phyloP scores from a whole-genome alignment of 2,888 invertebrate species.

The Fragum whitleyi region DNA sequence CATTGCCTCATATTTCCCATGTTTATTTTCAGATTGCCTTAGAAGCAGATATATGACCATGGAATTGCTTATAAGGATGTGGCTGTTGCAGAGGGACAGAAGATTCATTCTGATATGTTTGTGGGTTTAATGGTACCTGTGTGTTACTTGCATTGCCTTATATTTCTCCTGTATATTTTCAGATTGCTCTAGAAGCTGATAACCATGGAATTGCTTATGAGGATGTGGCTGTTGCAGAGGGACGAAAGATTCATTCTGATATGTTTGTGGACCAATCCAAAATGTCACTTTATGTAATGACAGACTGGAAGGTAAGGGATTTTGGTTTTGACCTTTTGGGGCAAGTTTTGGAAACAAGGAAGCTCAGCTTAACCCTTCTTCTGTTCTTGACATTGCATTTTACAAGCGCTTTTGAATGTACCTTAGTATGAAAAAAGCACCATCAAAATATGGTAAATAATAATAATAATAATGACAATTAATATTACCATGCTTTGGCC shows the following conservation, averaged over 20 bases:
- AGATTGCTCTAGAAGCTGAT: conserved; percentile 96
- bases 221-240: conserved; percentile 93
- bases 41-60: conserved; percentile 90
- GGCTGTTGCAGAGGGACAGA: conserved; percentile 92
- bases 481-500: too few relatives aligned
- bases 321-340: not conserved
- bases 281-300: conserved; percentile 97
- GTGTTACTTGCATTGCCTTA: too few relatives aligned
- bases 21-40: conserved; percentile 91
- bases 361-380: too few relatives aligned
- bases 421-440: too few relatives aligned
- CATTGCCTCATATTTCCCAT: not conserved
- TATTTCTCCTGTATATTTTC: conserved; percentile 78
- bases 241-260: conserved; percentile 94
- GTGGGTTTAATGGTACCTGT: too few relatives aligned
- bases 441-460: too few relatives aligned
- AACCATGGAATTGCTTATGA: conserved; percentile 93
- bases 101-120: conserved; percentile 91
- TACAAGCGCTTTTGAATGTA: too few relatives aligned
- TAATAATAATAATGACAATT: too few relatives aligned
- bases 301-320: conserved; percentile 91
- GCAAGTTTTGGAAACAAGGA: not conserved
- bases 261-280: conserved; percentile 95
- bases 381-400: too few relatives aligned
- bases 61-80: conserved; percentile 96